A percentile compares a stretch with the other conserved stretches of the same genome.
phyloP scores from a whole-genome alignment of 2,797 vertebrate species.

The Molossus alvarezi region DNA sequence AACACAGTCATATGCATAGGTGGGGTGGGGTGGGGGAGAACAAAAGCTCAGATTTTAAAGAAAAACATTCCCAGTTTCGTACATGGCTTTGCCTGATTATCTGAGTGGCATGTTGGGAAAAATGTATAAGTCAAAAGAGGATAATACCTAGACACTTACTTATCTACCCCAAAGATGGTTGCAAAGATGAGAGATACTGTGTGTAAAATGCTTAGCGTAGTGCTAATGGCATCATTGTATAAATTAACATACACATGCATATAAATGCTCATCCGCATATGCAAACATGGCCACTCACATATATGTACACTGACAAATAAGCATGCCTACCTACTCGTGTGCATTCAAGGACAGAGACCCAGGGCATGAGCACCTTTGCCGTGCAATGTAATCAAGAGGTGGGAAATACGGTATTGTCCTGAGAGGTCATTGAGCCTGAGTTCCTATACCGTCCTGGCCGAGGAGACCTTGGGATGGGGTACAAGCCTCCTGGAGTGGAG shows the following conservation, averaged over 20 bases:
- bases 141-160: background rate
- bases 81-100: background rate
- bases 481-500: background rate
- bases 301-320: background rate
- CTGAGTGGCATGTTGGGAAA: background rate
- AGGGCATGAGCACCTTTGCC: background rate
- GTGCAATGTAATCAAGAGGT: background rate
- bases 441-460: background rate
- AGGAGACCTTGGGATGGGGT: background rate
- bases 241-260: background rate
- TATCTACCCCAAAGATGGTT: background rate
- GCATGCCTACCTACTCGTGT: background rate
- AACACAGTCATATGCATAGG: background rate
- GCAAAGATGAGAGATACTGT: background rate
- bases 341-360: background rate
- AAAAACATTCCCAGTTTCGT: constrained; percentile 37
- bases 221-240: background rate
- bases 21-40: background rate
- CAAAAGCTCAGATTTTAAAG: constrained; percentile 20
- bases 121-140: background rate
- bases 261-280: background rate
- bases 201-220: background rate
- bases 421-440: background rate
- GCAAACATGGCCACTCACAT: background rate
- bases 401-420: background rate